These are phyloP conservation scores for Coregonus sp. DNA, from an alignment of 2,797 vertebrate species.

Conservation along the genomic window DNA sequence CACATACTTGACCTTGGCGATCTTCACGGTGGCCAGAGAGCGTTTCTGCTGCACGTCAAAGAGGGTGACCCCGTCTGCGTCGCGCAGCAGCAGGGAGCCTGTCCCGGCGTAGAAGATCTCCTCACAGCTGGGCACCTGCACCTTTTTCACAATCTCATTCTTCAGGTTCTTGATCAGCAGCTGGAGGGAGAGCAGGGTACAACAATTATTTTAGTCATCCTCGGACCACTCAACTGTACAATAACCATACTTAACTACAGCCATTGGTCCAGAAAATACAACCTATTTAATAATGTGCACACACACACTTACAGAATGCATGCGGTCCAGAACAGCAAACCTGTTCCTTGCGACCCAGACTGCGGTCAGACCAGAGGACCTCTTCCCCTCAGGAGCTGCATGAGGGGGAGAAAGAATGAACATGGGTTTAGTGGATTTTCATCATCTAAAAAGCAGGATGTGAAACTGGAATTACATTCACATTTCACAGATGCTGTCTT, in stretches of 20 bases:
- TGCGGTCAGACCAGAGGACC: constrained; percentile 94
- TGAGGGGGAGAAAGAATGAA: not conserved
- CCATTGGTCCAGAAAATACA: not conserved
- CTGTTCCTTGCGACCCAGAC: constrained; percentile 97
- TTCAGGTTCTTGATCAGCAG: constrained; percentile 98
- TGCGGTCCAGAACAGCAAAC: constrained; percentile 93
- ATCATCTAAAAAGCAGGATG: not conserved
- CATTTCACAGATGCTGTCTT: not conserved
- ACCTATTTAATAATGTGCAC: not conserved
- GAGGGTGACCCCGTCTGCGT: constrained; percentile 88
- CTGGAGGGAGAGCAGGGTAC: constrained; percentile 59
- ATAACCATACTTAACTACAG: not conserved
- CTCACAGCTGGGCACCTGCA: constrained; percentile 94
- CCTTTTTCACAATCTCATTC: constrained; percentile 98
- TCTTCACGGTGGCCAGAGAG: constrained; percentile 93
- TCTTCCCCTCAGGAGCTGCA: constrained; percentile 92
- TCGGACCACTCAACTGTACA: not conserved
- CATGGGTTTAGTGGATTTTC: not conserved
- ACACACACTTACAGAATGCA: constrained; percentile 89
- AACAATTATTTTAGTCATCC: not conserved
- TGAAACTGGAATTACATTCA: not conserved
- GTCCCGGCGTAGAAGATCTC: constrained; percentile 98
- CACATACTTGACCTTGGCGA: constrained; percentile 97
- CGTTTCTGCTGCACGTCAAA: constrained; percentile 98
- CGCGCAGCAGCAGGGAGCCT: constrained; percentile 88